Base-by-base conservation (phyloP, 2,797 vertebrate genomes). In the Coregonus ussuriensis region DNA sequence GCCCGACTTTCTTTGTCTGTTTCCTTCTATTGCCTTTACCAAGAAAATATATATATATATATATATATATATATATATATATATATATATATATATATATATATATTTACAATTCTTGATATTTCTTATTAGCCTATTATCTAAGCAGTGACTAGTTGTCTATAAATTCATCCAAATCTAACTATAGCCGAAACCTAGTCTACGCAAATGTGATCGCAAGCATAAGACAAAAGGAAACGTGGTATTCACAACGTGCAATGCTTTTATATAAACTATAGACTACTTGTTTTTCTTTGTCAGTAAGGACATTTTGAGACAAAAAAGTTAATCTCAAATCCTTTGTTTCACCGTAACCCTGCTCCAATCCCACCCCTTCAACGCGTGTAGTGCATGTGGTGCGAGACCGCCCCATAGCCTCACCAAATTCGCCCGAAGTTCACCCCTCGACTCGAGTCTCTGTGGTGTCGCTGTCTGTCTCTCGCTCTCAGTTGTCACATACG, bases 371-470 rank as follows among this genome's bases (percentile, higher is more conserved):
- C 62, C 68, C 72, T 74, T 63, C 13, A 14, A 31, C 71, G 71
- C 66, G 21, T 25, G 52, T 74, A 41, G 67, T 74, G 56, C 35
- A 65, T 65, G 25, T 70, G 59, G 62, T 71, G 75, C 71, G 74
- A 53, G 65, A 53, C 52, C 37, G 35, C 67, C 68, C 66, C 33
- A 56, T 47, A 77, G 74, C 82, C 91, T 92, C 89, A 91, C 91
- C 92, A 76, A 84, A 82, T 85, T 6, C 77, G 71, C 83, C 80
- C 79, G 88, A 90, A 93, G 90, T 92, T 91, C 73, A 79, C 79
- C 90, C 83, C 77, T 86, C 79, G 79, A 72, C 21, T 63, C 21
- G 7, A 21, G 52, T 59, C 72, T 68, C 77, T 18, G 77, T 75
- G 79, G 82, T 75, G 69, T 83, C 51, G 72, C 77, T 81, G 74